These are phyloP conservation scores for Tauraco hartlaubi DNA, from an alignment of 2,797 vertebrate genomes.

Conservation along the genomic window DNA sequence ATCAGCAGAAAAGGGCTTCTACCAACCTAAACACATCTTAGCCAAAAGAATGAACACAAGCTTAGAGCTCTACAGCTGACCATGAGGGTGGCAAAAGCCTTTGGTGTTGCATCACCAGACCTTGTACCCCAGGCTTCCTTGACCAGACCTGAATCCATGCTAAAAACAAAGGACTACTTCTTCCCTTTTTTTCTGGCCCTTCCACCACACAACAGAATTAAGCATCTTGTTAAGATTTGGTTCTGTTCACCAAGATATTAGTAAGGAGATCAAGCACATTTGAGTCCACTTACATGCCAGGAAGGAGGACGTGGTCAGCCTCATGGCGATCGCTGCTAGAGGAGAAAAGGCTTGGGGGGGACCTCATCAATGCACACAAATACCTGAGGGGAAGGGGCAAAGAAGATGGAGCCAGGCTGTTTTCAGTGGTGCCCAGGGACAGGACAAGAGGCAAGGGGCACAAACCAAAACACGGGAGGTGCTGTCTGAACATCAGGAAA, in stretches of 20 bases:
- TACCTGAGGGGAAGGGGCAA: background rate
- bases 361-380: background rate
- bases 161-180: background rate
- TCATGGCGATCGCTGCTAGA: fast-evolving
- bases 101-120: fast-evolving
- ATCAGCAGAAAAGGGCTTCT: background rate
- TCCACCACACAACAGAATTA: background rate
- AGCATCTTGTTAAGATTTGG: background rate
- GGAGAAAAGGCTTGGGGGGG: background rate
- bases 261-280: background rate
- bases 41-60: background rate
- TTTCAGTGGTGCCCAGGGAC: too few species aligned
- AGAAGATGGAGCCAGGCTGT: background rate
- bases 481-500: too few species aligned
- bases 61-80: background rate
- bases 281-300: background rate
- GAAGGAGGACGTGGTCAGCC: background rate
- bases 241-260: background rate
- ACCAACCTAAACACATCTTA: background rate
- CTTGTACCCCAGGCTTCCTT: background rate
- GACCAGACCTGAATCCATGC: background rate
- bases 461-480: too few species aligned
- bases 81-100: background rate
- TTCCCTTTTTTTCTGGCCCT: background rate
- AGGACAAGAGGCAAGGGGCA: too few species aligned